Conservation (phyloP, 2,113 vertebrate genomes). For the Myrmophylax atrothorax region DNA sequence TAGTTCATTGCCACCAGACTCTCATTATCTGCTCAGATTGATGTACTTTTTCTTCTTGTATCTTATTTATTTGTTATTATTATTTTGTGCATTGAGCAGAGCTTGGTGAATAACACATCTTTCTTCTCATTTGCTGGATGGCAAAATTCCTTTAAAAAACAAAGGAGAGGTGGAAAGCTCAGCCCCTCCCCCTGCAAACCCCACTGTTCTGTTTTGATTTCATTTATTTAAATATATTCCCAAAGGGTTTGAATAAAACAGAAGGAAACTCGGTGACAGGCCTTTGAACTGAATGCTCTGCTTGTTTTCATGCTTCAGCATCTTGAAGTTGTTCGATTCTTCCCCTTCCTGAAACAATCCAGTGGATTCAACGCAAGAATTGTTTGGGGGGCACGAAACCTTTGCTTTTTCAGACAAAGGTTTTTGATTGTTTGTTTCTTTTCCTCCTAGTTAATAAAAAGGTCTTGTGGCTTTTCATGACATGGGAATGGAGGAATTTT, state of each 20-base stretch:
- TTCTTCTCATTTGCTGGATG: not conserved
- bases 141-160: not conserved
- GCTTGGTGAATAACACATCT: not conserved
- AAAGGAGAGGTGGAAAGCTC: not conserved
- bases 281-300: not conserved
- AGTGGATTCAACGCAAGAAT: not conserved
- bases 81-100: not conserved
- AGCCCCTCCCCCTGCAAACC: not conserved
- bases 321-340: conserved; percentile 7
- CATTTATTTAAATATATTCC: conserved; percentile 41
- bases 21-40: not conserved
- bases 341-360: not conserved
- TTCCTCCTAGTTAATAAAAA: not conserved
- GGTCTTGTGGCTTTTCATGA: not conserved
- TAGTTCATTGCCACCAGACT: not conserved
- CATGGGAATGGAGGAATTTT: not conserved
- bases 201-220: conserved; percentile 42
- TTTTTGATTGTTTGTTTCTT: not conserved
- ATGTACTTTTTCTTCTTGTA: not conserved
- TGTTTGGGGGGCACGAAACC: not conserved
- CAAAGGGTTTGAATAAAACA: conserved; percentile 37
- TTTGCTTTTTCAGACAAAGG: not conserved
- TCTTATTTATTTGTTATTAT: not conserved
- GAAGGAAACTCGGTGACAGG: not conserved
- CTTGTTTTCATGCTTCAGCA: not conserved